phyloP scores from a whole-genome alignment of 2,113 vertebrate genomes.

The Hippocampus zosterae region DNA sequence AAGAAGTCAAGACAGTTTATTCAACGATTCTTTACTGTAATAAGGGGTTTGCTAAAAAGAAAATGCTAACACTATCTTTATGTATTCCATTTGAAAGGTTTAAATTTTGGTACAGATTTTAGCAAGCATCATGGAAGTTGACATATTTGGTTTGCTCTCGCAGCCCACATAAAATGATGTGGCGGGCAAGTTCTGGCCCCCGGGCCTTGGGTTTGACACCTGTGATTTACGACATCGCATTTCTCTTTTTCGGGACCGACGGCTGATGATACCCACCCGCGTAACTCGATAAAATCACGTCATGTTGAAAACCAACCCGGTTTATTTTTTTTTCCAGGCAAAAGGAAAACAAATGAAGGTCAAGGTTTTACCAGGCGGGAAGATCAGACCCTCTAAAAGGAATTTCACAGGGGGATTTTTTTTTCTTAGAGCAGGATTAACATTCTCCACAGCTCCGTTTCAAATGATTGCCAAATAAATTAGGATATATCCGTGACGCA shows the following conservation, averaged over 20 bases:
- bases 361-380: neutral
- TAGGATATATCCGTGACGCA: neutral
- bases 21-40: too few relatives aligned
- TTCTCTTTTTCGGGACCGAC: neutral
- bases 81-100: too few relatives aligned
- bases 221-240: neutral
- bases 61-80: too few relatives aligned
- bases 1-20: too few relatives aligned
- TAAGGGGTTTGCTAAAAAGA: too few relatives aligned
- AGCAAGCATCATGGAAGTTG: too few relatives aligned
- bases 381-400: neutral
- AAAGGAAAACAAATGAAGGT: conserved; percentile 23
- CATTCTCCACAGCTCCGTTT: neutral
- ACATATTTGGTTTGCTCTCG: too few relatives aligned
- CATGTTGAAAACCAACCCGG: neutral
- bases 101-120: too few relatives aligned
- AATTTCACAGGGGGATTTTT: neutral
- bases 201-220: too few relatives aligned
- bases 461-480: neutral
- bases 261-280: neutral
- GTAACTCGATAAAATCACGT: neutral
- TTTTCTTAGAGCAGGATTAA: neutral
- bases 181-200: too few relatives aligned
- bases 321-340: neutral
- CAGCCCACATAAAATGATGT: too few relatives aligned